Base-by-base conservation (phyloP, 2,888 invertebrate genomes). In the Allophyes oxyacanthae region DNA sequence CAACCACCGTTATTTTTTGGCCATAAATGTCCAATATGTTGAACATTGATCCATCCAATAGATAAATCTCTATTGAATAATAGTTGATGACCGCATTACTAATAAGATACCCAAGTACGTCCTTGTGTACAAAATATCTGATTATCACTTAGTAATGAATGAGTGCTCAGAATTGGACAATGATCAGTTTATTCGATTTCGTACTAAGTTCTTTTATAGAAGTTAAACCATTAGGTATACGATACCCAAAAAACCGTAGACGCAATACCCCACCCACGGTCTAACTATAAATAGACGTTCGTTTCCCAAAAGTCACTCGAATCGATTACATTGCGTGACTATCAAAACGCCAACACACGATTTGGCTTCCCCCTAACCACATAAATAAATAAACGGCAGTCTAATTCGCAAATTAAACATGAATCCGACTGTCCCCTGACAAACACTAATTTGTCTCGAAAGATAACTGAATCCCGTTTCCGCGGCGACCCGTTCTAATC, bases 391-490 rank as follows among this genome's bases (percentile, higher is more conserved):
- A 72, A 75, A 76, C 70, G 63, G 56, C 58, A 40, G 44, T 61
- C 65, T 76, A 68, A 75, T 73, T 76, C 71, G 33, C 65, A 66
- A 73, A 73, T 77, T 75, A 76, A 75, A 75, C 74, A 76, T n/a
- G 57, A 62, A 58, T 63, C 64, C 53, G 15, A 60, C 51, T 60
- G 57, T 63, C 56, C 63, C 50, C 38, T 34, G 64, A 52, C 65
- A 72, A 72, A 68, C 68, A 69, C 66, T 75, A 77, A 77, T 77
- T 75, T 72, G 79, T 79, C 72, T 67, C 62, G 45, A 50, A 63
- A 75, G 72, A 77, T 72, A 70, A 44, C 64, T 28, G 61, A 58
- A 61, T 72, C 65, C 73, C 61, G 71, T 68, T 57, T 59, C 67
- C 63, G 50, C 66, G 45, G 49, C 54, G 59, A 46, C 64, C 58